Evolutionary conservation across 2,113 vertebrate species (phyloP).

Genomic region (Girardinichthys multiradiatus): DNA sequence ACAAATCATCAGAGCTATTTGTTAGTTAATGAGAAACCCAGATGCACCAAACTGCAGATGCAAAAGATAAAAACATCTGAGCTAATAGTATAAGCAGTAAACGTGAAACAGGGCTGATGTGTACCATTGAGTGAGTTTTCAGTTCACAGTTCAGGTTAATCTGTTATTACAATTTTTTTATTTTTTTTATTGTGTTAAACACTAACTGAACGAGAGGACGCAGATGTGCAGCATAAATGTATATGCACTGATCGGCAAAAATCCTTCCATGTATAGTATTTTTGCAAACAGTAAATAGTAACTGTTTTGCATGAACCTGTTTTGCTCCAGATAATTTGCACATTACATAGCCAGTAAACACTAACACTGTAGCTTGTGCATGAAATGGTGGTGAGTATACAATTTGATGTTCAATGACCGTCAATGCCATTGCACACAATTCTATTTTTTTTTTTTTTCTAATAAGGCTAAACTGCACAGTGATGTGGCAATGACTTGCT

Average conservation of each 20-base stretch:
- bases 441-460: slow-evolving; percentile 1
- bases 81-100: too few relatives aligned
- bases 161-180: neutral
- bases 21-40: neutral
- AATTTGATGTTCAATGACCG: slow-evolving; percentile 2
- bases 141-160: neutral
- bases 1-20: neutral
- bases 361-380: neutral
- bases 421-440: slow-evolving; percentile 1
- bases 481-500: neutral
- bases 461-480: slow-evolving; percentile 13
- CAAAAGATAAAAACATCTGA: neutral
- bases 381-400: neutral
- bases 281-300: neutral
- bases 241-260: neutral
- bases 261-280: neutral
- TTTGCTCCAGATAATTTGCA: neutral
- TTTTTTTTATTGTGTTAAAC: neutral
- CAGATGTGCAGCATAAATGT: neutral
- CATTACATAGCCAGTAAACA: slow-evolving; percentile 1
- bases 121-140: neutral
- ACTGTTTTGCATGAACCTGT: neutral
- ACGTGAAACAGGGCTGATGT: neutral
- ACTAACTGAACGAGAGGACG: neutral
- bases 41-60: neutral